A percentile compares a stretch with the other conserved stretches of the same genome.
These are phyloP conservation scores for Amblyraja radiata DNA, from an alignment of 2,797 vertebrate species.

Conservation along the genomic window DNA sequence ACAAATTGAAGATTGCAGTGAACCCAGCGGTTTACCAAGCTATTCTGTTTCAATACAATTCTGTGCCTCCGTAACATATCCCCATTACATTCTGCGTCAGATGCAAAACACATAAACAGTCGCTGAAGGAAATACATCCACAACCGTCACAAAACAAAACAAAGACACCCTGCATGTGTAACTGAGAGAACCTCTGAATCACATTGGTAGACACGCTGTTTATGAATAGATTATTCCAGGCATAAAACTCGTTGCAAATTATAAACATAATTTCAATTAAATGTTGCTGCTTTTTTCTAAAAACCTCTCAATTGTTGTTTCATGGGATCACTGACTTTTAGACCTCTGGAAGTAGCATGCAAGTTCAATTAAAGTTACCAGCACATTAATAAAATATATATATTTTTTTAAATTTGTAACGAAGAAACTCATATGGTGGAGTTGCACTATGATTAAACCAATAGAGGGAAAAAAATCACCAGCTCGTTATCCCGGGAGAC, in stretches of 20 bases:
- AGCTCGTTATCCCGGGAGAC: neutral
- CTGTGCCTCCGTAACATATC: constrained; percentile 10
- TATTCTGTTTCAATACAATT: constrained; percentile 24
- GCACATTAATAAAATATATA: neutral
- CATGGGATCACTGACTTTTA: neutral
- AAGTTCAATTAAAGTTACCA: neutral
- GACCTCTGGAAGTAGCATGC: neutral
- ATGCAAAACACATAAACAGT: constrained; percentile 7
- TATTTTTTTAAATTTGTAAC: neutral
- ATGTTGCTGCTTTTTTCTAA: neutral
- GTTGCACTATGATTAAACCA: neutral
- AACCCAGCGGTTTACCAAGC: neutral
- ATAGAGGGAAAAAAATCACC: neutral
- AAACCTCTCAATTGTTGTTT: neutral
- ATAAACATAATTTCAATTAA: neutral
- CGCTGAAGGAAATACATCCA: neutral
- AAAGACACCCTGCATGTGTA: neutral
- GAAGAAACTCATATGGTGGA: neutral
- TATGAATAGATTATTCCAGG: neutral
- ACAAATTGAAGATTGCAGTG: constrained; percentile 34
- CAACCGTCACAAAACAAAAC: neutral
- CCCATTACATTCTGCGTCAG: constrained; percentile 32
- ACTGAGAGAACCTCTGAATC: constrained; percentile 18
- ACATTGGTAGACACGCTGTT: neutral
- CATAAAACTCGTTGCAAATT: neutral